These are phyloP conservation scores for Nipponia nippon DNA, from an alignment of 2,113 vertebrate genomes.

Conservation along the genomic window DNA sequence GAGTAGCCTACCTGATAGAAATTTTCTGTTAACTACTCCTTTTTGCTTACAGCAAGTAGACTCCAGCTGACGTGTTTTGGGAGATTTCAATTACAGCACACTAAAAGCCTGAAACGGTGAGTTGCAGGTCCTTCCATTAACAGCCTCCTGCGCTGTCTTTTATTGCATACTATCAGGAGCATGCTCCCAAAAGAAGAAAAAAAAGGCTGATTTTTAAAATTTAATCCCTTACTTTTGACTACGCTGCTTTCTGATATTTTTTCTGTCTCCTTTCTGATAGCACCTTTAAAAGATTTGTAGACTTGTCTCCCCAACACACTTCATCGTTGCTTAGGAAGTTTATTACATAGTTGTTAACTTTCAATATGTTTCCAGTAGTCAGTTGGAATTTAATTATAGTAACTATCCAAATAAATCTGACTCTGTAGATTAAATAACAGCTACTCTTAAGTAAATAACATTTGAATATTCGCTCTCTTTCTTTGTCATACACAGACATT, in stretches of 20 bases:
- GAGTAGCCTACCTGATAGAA: neutral
- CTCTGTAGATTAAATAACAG: constrained; percentile 22
- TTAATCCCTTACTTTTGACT: neutral
- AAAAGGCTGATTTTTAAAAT: neutral
- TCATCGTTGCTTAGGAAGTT: constrained; percentile 12
- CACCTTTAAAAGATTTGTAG: neutral
- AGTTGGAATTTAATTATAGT: constrained; percentile 34
- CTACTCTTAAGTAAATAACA: neutral
- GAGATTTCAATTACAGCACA: neutral
- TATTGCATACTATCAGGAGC: neutral
- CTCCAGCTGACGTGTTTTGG: neutral
- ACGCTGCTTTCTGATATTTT: neutral
- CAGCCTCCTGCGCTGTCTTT: neutral
- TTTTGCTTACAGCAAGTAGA: neutral
- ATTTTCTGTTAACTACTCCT: neutral
- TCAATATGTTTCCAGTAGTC: neutral
- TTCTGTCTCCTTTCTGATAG: neutral
- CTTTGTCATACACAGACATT: neutral
- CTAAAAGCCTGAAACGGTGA: neutral
- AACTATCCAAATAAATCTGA: constrained; percentile 37
- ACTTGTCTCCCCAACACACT: neutral
- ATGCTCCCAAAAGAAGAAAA: neutral
- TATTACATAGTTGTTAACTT: constrained; percentile 32
- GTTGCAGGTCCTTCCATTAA: neutral
- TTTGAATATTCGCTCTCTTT: neutral